Evolutionary conservation across 2,113 vertebrate species (phyloP), one percentile per base, ranked within the genome.

Genomic region (Oreochromis aureus): DNA sequence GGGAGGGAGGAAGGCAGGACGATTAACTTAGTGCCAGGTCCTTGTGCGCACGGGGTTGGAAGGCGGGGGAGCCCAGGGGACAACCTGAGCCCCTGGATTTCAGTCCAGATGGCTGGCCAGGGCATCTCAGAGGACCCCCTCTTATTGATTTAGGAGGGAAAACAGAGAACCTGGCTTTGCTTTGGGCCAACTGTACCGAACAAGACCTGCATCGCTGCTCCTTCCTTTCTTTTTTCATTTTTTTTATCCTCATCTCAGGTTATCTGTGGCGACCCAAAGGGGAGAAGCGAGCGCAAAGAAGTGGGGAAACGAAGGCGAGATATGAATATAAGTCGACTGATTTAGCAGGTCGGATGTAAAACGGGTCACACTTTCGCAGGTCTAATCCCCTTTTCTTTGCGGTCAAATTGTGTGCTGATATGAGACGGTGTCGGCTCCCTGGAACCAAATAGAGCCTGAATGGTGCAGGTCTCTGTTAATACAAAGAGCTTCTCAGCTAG

Each of bases 1-100:
- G 41, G 54, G 55, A 51, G 11, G 82, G 93, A 95, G 96, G 95
- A 16, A 92, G 96, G 96, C 87, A 91, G 95, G 94, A 93, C 93
- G 89, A 95, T 96, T 95, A 96, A 95, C 94, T 97, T 96, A 97
- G 95, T 97, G 96, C 94, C 89, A 96, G 97, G 97, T 95, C 96
- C 96, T 96, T 92, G 91, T 97, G 96, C 97, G 96, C 96, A 97
- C 76, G 91, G 97, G 96, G 94, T 91, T 91, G 93, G 87, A 84
- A 91, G 88, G 91, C 83, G 87, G 91, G 87, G 83, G 89, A 55
- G 66, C 97, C 97, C 97, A 96, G 27, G 85, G 96, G 97, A 97
- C 96, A 98, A 98, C 98, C 98, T 98, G 98, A 98, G 97, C 93
- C 90, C 89, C 88, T 95, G 97, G 97, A 97, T 98, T 97, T 97